Evolutionary conservation across 2,888 invertebrate genomes (phyloP), one percentile per base, ranked within the genome.

Genomic region (Phyllotreta striolata): DNA sequence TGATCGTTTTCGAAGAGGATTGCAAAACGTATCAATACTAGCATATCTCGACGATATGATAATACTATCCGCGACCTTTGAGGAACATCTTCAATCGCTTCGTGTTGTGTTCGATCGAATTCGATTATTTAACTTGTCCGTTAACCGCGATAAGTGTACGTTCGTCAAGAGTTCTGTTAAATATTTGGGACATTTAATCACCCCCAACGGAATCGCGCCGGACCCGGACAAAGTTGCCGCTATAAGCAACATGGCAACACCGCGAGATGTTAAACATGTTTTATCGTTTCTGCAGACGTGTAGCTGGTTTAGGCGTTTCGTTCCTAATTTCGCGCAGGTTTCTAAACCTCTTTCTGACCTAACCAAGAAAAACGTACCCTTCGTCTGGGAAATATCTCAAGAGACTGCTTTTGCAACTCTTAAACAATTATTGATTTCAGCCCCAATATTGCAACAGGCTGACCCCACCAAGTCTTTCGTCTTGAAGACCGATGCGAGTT

Each of bases 21-120:
- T 75, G 37, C 38, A 38, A 13, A 62, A 70, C 12, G 49, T 71
- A 1, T 56, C 38, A 7, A 12, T 74, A 4, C 51, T 73, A 1
- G 67, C 63, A 5, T 76, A 75, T 55, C 57, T 75, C 7, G 73
- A 74, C 44, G 74, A 76, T 51, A 34, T 76, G 4, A 72, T 75
- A 9, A 14, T 75, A 4, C 10, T 74, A 41, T 38, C 62, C 8
- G 46, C 62, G 9, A 43, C 54, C 6, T 54, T 54, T 46, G 9
- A n/a, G 10, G 9, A 40, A 12, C 60, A 52, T 10, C 10, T 60
- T 0, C 6, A 41, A 54, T 24, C 24, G 57, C 6, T 64, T 12
- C 8, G 43, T 37, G n/a, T 6, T 39, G 62, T 70, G 13, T 70
- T 74, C 49, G 39, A 63, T n/a, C 41, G 66, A 35, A 43, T 72